Evolutionary conservation across 1,140 invertebrate species (phyloP).

Genomic region (Tribolium castaneum): DNA sequence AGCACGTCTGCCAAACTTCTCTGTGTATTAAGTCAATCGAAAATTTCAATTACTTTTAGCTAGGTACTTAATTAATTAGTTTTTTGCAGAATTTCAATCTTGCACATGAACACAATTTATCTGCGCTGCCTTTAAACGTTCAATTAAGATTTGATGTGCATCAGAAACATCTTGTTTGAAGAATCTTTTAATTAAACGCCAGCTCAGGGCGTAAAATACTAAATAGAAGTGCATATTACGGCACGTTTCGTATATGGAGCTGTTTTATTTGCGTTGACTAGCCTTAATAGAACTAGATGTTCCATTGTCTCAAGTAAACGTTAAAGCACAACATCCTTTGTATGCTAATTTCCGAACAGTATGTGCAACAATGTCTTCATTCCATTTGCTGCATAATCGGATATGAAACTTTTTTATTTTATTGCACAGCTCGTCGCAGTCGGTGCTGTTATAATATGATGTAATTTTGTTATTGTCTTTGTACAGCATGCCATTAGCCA

Average conservation of each 20-base stretch:
- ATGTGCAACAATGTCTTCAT: conserved; percentile 37
- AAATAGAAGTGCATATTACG: conserved; percentile 14
- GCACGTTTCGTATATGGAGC: conserved; percentile 15
- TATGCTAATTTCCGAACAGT: conserved; percentile 36
- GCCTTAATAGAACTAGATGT: conserved; percentile 37
- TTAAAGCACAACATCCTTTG: conserved; percentile 30
- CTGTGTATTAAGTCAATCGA: too few species aligned
- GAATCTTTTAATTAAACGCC: conserved; percentile 15
- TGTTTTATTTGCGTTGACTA: conserved; percentile 30
- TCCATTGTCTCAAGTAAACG: conserved; percentile 35
- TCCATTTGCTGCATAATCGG: conserved; percentile 10
- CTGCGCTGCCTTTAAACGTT: neutral
- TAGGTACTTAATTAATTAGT: too few species aligned
- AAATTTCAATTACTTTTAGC: too few species aligned
- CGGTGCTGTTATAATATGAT: neutral
- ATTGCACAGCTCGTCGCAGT: neutral
- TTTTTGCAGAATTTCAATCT: neutral
- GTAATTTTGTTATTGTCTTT: neutral
- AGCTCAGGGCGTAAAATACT: neutral
- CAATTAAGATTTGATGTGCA: neutral
- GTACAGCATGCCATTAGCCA: neutral
- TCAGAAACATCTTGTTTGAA: neutral
- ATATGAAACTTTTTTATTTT: neutral
- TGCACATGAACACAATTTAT: neutral
- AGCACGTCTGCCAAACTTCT: neutral